phyloP scores from a whole-genome alignment of 2,888 invertebrate species.

The Fragum sueziense region DNA sequence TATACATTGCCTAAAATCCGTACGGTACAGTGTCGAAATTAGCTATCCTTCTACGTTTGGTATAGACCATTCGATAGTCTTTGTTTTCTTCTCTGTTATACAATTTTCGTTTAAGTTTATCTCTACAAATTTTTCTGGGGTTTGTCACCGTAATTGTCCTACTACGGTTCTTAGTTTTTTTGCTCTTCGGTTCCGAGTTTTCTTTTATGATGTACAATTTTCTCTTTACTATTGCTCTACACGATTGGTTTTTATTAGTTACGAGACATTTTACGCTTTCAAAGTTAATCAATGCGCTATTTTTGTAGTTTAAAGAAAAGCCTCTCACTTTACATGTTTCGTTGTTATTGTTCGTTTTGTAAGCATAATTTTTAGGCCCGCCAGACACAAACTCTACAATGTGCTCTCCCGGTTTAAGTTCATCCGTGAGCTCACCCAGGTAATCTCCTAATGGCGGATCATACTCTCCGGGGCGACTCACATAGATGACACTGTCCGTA shows the following conservation, averaged over 20 bases:
- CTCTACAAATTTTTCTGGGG: constrained; percentile 54
- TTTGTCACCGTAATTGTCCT: constrained; percentile 40
- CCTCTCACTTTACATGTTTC: constrained; percentile 63
- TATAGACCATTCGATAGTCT: constrained; percentile 55
- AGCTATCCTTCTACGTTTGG: constrained; percentile 44
- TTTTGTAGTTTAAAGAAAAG: constrained; percentile 62
- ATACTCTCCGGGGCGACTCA: constrained; percentile 31
- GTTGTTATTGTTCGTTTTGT: constrained; percentile 52
- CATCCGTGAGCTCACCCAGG: constrained; percentile 79
- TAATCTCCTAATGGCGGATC: constrained; percentile 70
- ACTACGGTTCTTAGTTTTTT: too few relatives aligned
- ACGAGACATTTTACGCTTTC: constrained; percentile 30
- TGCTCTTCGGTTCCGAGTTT: constrained; percentile 78
- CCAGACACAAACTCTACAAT: constrained; percentile 68
- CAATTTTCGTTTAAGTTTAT: constrained; percentile 87
- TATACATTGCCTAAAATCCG: too few relatives aligned
- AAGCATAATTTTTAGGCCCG: constrained; percentile 79
- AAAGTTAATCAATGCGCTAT: constrained; percentile 41
- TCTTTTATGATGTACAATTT: constrained; percentile 86
- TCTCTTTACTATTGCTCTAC: constrained; percentile 86
- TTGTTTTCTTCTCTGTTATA: constrained; percentile 86
- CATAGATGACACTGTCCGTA: constrained; percentile 78
- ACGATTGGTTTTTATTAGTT: constrained; percentile 9
- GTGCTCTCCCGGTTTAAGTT: constrained; percentile 67
- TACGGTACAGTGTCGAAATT: constrained; percentile 55